These are phyloP conservation scores for Mystacides longicornis DNA, from an alignment of 2,888 invertebrate species.

Conservation along the genomic window DNA sequence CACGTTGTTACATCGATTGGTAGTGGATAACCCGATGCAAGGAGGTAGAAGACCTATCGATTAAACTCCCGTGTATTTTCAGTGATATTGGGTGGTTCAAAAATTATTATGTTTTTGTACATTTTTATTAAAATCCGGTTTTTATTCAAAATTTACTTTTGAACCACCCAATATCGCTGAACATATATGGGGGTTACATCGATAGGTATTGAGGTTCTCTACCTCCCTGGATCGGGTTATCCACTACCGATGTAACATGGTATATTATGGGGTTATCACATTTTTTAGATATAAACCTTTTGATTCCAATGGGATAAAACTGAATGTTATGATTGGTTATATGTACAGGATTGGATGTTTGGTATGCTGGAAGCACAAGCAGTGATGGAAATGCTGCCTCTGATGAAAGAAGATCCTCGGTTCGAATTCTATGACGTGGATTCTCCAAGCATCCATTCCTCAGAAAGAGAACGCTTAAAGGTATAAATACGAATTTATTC, in stretches of 20 bases:
- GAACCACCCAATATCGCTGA: neutral
- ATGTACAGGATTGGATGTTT: conserved; percentile 58
- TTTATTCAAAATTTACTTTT: neutral
- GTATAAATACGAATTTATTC: neutral
- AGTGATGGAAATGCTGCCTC: conserved; percentile 41
- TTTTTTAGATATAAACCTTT: too few relatives aligned
- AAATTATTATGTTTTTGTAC: neutral
- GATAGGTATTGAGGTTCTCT: too few relatives aligned
- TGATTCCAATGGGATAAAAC: neutral
- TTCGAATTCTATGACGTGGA: conserved; percentile 30
- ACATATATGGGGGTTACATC: neutral
- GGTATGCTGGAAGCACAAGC: conserved; percentile 68
- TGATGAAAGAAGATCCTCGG: conserved; percentile 7
- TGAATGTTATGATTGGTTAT: neutral
- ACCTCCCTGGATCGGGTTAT: too few relatives aligned
- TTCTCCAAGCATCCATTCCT: conserved; percentile 32
- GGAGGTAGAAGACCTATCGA: neutral
- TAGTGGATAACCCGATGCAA: too few relatives aligned
- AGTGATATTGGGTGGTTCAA: too few relatives aligned
- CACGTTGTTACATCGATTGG: neutral
- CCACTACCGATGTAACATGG: too few relatives aligned
- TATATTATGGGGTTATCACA: too few relatives aligned
- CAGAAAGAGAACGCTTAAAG: conserved; percentile 28
- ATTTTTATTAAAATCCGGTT: neutral
- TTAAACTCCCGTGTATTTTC: neutral